Conservation (phyloP, 2,888 invertebrate species). For the Cataglyphis rosenhaueri region DNA sequence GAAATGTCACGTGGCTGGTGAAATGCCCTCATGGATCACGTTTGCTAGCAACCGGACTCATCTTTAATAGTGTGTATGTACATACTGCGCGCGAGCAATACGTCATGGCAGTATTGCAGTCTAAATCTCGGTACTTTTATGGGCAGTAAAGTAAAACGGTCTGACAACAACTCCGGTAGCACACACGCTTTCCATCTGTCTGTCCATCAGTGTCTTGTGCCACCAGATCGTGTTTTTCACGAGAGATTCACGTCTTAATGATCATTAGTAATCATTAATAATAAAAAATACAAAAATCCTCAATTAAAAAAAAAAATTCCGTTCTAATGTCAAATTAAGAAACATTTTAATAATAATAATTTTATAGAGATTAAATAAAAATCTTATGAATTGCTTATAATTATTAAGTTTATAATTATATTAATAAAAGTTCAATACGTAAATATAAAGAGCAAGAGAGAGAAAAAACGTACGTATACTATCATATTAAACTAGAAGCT, state of each 20-base stretch:
- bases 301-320: not conserved
- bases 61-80: slow-evolving; percentile 36
- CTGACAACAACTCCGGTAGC: slow-evolving; percentile 82
- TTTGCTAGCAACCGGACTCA: slow-evolving; percentile 61
- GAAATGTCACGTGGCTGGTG: slow-evolving; percentile 52
- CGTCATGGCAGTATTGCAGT: slow-evolving; percentile 84
- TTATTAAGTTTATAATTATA: not conserved
- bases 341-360: not conserved
- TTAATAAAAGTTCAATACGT: not conserved
- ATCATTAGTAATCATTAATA: slow-evolving; percentile 14
- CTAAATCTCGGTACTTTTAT: slow-evolving; percentile 85
- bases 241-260: slow-evolving; percentile 54
- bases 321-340: not conserved
- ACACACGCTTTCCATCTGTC: slow-evolving; percentile 74
- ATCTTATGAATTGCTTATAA: not conserved
- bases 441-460: not conserved
- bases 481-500: not conserved
- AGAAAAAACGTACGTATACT: not conserved
- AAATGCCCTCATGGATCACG: slow-evolving; percentile 60
- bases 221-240: slow-evolving; percentile 63
- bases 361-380: not conserved
- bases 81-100: slow-evolving; percentile 73
- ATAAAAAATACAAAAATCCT: not conserved
- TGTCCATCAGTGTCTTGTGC: slow-evolving; percentile 60
- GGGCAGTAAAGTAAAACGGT: slow-evolving; percentile 85